A percentile compares a stretch with the other conserved stretches of the same genome.
Evolutionary conservation across 1,140 invertebrate species (phyloP).

Genomic region (Vanessa atalanta): DNA sequence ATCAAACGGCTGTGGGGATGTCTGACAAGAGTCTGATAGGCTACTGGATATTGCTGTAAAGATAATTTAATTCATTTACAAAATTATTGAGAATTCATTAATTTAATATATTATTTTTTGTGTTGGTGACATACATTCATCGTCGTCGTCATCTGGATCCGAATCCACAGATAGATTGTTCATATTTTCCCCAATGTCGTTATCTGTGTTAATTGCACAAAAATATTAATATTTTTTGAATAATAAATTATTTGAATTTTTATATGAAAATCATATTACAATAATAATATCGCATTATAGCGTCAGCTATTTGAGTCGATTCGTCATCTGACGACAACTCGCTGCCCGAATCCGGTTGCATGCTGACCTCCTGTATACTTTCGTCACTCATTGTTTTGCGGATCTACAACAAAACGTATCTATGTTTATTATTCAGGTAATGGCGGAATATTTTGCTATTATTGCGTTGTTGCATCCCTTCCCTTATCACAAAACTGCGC

Average conservation of each 20-base stretch:
- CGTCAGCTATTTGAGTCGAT: no score
- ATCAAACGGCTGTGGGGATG: neutral
- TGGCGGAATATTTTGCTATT: neutral
- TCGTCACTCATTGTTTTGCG: neutral
- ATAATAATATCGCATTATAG: no score
- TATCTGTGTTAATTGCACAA: neutral
- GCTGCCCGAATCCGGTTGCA: neutral
- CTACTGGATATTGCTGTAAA: neutral
- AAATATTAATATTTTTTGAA: neutral
- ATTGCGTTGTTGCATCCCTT: neutral
- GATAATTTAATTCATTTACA: neutral
- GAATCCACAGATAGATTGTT: neutral
- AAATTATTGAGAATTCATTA: neutral
- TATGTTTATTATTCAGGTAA: neutral
- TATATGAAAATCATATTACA: no score
- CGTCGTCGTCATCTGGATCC: neutral
- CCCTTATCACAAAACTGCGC: neutral
- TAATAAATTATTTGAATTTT: no score
- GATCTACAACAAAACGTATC: neutral
- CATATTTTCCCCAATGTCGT: neutral
- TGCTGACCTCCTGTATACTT: neutral
- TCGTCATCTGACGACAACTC: no score
- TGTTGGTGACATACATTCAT: neutral
- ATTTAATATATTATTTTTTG: neutral
- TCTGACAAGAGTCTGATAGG: neutral